A percentile compares a stretch with the other conserved stretches of the same genome.
phyloP scores from a whole-genome alignment of 1,140 invertebrate genomes.

The Rhopalosiphum maidis region DNA sequence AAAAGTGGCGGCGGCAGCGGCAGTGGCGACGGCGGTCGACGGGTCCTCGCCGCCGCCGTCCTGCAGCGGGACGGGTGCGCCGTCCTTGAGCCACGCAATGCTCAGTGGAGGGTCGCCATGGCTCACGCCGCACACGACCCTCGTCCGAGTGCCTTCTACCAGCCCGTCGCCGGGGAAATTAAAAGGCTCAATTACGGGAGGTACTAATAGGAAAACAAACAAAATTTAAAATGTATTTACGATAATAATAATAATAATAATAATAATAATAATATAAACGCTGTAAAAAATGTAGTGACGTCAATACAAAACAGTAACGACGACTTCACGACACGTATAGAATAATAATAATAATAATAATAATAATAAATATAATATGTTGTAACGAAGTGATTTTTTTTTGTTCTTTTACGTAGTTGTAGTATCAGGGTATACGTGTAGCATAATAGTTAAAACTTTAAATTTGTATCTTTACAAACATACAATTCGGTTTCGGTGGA shows the following conservation, averaged over 20 bases:
- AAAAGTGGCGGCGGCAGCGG: conserved; percentile 74
- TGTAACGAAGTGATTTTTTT: not conserved
- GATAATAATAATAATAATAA: conserved; percentile 24
- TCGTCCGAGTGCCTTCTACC: conserved; percentile 82
- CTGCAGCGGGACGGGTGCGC: conserved; percentile 66
- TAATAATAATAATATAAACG: conserved; percentile 43
- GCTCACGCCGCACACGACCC: conserved; percentile 84
- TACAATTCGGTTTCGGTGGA: not conserved
- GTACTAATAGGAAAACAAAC: conserved; percentile 73
- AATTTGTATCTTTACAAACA: not conserved
- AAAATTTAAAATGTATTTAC: conserved; percentile 50
- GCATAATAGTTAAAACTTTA: not conserved
- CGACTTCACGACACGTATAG: not conserved
- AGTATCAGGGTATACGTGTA: no score
- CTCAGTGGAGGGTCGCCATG: conserved; percentile 78
- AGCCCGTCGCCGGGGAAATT: conserved; percentile 78
- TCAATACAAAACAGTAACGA: not conserved
- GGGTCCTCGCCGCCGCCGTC: conserved; percentile 21
- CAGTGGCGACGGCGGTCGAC: conserved; percentile 68
- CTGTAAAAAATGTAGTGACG: not conserved
- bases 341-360: not conserved
- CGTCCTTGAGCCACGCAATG: conserved; percentile 82
- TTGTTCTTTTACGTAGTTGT: not conserved
- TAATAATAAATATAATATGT: conserved; percentile 1
- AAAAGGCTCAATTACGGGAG: conserved; percentile 84